Evolutionary conservation across 2,113 vertebrate species (phyloP), one percentile per base, ranked within the genome.

Genomic region (Anhinga anhinga): DNA sequence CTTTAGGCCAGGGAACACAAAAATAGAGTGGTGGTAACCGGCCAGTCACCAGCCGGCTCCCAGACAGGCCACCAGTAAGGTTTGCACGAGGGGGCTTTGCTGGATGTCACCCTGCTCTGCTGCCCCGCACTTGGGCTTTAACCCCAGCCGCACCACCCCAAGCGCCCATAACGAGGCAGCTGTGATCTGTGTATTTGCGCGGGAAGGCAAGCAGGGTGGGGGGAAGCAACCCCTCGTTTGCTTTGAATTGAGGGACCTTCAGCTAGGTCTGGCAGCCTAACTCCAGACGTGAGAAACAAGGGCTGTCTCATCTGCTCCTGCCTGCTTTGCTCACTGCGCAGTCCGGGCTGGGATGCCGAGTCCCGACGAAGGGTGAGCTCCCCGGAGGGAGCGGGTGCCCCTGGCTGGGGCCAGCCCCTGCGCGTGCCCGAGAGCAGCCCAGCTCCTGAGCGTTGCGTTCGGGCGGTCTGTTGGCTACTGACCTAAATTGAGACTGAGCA

Each of bases 401-500:
- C 0, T 3, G 58, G 30, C 55, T 32, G 47, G 53, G 9, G 30
- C 74, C 5, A 2, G 38, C 30, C 74, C 7, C 25, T 3, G 52
- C 13, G 1, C 2, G 25, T 25, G 56, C 65, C 71, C 7, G 32
- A 15, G 50, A 32, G 1, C 40, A 11, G 49, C 70, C 40, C 5
- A 0, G 34, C 65, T 63, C 29, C 6, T 1, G 13, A 13, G 44
- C 58, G 1, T 20, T 5, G 17, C 6, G 2, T 29, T 70, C 13
- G 55, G 89, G 34, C 15, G 36, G 79, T 44, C 82, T 45, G 59
- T 66, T 84, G 92, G 67, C 87, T 66, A 17, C 96, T 98, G 98
- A 98, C 98, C 98, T 98, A 97, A 98, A 98, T 97, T 86, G 90
- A 96, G 95, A 71, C 63, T 69, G 87, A 96, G 96, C 94, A 87